phyloP scores from a whole-genome alignment of 2,113 vertebrate species.

The Strix aluco region DNA sequence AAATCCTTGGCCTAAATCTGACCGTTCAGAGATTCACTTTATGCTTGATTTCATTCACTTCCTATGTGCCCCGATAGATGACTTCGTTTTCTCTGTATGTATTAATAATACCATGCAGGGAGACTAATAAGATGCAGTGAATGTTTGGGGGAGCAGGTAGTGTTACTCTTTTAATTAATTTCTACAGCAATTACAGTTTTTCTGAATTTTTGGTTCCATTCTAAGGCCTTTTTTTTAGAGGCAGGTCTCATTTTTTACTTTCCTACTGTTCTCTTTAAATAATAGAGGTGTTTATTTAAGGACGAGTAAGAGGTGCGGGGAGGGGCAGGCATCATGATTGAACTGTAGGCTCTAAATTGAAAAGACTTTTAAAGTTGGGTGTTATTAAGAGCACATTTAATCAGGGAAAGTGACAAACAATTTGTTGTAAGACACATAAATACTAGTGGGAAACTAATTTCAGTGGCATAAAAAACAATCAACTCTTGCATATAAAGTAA shows the following conservation, averaged over 20 bases:
- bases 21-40: neutral
- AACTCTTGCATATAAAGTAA: slow-evolving; percentile 43
- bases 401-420: slow-evolving; percentile 66
- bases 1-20: neutral
- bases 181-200: neutral
- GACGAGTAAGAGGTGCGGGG: slow-evolving; percentile 1
- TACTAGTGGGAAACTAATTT: slow-evolving; percentile 64
- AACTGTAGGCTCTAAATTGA: slow-evolving; percentile 39
- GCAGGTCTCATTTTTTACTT: neutral
- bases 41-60: neutral
- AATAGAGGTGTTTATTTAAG: slow-evolving; percentile 17
- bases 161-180: neutral
- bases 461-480: slow-evolving; percentile 45
- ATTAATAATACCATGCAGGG: neutral
- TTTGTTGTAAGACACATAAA: slow-evolving; percentile 68
- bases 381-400: slow-evolving; percentile 63
- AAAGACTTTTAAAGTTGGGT: slow-evolving; percentile 52
- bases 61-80: rapidly evolving
- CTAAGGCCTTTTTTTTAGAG: neutral
- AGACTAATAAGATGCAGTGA: neutral
- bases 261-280: neutral
- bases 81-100: neutral
- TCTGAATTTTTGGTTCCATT: neutral
- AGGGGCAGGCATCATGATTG: slow-evolving; percentile 43
- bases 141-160: neutral